Evolutionary conservation across 2,797 vertebrate genomes (phyloP).

Genomic region (Ataeniobius toweri): DNA sequence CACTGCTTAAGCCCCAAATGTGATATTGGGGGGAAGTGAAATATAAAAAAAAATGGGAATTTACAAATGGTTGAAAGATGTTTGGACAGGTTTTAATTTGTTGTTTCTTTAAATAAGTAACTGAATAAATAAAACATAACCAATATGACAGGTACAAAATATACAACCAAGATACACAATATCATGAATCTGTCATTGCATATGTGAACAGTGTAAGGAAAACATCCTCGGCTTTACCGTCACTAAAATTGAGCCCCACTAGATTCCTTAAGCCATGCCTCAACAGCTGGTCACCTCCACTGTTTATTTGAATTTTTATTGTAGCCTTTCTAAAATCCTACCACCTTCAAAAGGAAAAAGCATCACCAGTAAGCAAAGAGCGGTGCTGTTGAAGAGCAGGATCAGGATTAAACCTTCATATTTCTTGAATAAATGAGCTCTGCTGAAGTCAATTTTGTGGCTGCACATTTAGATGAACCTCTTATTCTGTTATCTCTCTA

Average conservation of each 20-base stretch:
- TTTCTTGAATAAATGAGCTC: background rate
- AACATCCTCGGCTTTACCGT: constrained; percentile 1
- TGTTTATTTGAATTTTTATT: background rate
- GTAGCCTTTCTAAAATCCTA: background rate
- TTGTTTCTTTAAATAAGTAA: background rate
- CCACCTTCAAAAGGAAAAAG: background rate
- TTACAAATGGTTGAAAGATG: background rate
- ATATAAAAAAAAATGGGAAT: background rate
- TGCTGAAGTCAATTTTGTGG: background rate
- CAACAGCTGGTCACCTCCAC: background rate
- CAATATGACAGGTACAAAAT: background rate
- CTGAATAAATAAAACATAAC: background rate
- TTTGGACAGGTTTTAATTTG: background rate
- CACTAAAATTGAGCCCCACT: background rate
- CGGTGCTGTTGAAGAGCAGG: background rate
- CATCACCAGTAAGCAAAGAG: background rate
- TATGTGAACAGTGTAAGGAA: constrained; percentile 16
- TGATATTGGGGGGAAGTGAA: background rate
- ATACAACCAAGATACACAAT: background rate
- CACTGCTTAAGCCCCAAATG: background rate
- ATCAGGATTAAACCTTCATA: constrained; percentile 17
- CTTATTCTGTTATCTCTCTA: background rate
- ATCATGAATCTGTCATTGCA: background rate
- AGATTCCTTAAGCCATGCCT: background rate
- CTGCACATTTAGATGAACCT: background rate